Conservation (phyloP, 2,113 vertebrate genomes). For the Mobula birostris region DNA sequence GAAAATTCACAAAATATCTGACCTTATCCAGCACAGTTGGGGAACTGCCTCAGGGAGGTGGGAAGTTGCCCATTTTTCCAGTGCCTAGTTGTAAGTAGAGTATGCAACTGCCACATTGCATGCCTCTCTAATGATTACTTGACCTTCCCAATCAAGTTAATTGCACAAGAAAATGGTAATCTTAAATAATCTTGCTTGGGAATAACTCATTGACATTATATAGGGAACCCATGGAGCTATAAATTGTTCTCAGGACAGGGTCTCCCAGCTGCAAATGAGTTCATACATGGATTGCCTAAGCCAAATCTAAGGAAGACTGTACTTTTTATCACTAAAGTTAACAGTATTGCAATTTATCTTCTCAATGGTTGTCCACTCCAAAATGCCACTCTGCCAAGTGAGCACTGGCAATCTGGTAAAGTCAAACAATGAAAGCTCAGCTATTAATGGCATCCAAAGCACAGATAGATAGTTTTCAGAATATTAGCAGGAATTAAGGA, state of each 20-base stretch:
- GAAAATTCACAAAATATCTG: neutral
- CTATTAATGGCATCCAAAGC: no score
- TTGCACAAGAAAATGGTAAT: neutral
- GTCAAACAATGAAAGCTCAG: neutral
- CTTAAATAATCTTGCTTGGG: neutral
- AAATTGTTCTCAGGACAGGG: neutral
- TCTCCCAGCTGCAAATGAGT: neutral
- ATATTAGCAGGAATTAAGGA: no score
- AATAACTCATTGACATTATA: neutral
- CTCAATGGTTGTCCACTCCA: neutral
- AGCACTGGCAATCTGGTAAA: neutral
- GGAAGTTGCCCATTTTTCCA: neutral
- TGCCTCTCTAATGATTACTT: neutral
- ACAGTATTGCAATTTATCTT: no score
- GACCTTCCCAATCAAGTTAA: neutral
- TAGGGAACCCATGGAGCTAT: neutral
- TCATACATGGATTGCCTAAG: neutral
- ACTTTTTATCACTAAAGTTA: neutral
- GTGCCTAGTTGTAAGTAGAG: neutral
- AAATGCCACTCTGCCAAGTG: neutral
- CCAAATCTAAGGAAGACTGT: neutral
- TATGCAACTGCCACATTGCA: neutral
- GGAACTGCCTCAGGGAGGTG: neutral
- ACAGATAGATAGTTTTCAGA: no score
- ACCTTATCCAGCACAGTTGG: neutral